Percentiles rank a stretch among this genome's conserved stretches.
Evolutionary conservation across 2,888 invertebrate genomes (phyloP).

Genomic region (Antitype chi): DNA sequence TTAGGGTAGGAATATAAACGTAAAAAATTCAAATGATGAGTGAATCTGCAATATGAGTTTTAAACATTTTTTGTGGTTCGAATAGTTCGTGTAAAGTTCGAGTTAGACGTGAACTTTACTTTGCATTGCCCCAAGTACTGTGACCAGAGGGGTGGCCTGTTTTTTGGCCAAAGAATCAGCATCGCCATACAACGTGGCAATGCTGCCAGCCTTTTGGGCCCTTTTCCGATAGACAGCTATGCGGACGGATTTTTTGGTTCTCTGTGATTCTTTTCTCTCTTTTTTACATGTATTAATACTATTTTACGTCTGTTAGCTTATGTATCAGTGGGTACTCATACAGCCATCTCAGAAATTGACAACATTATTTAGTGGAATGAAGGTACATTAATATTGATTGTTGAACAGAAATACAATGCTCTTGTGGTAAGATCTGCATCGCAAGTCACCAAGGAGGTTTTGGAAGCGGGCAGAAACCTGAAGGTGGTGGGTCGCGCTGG

Average conservation of each 20-base stretch:
- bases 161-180: no score
- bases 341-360: neutral
- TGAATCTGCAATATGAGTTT: neutral
- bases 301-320: no score
- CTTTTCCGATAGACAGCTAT: no score
- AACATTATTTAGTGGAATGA: neutral
- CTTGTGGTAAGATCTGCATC: conserved; percentile 98
- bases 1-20: neutral
- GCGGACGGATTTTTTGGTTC: no score
- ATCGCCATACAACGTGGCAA: no score
- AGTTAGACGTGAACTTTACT: neutral
- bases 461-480: conserved; percentile 93
- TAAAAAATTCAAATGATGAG: neutral
- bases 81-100: neutral
- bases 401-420: conserved; percentile 95
- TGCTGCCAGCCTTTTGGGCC: no score
- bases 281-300: no score
- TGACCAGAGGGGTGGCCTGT: no score
- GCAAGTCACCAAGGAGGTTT: conserved; percentile 97
- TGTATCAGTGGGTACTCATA: no score
- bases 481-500: conserved; percentile 99
- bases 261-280: no score
- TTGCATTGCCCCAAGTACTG: neutral
- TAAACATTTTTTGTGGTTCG: neutral
- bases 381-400: neutral